phyloP scores from a whole-genome alignment of 2,797 vertebrate species.

The Lemur catta region DNA sequence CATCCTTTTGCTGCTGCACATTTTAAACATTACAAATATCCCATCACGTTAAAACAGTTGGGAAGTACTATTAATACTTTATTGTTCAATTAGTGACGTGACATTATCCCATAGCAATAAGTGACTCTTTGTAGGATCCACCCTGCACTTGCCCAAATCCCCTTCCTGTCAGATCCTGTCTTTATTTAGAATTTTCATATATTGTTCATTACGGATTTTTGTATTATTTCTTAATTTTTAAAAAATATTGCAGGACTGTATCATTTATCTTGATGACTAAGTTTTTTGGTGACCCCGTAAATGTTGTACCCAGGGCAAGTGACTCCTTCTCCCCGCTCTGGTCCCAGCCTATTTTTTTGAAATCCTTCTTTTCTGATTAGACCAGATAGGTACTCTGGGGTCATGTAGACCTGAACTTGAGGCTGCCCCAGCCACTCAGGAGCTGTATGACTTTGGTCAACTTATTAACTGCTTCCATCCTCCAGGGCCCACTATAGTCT shows the following conservation, averaged over 20 bases:
- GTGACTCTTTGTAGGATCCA: background rate
- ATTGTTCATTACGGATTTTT: background rate
- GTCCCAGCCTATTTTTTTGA: background rate
- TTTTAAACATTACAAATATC: background rate
- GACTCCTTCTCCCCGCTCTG: background rate
- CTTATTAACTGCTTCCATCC: background rate
- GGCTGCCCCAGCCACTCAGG: background rate
- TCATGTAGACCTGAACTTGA: background rate
- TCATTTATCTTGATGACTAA: background rate
- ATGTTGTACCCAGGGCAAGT: background rate
- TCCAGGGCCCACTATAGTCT: background rate
- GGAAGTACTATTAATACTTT: background rate
- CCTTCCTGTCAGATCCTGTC: background rate
- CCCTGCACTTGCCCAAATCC: fast-evolving
- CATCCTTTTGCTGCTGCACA: background rate
- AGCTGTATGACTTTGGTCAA: background rate
- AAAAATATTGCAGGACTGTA: background rate
- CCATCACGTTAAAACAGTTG: too few species aligned
- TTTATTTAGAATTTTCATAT: background rate
- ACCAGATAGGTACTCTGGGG: background rate
- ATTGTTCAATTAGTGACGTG: background rate
- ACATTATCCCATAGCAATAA: background rate
- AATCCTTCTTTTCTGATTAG: background rate
- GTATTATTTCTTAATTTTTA: background rate
- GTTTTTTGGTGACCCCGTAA: background rate